Evolutionary conservation across 2,888 invertebrate genomes (phyloP).

Genomic region (Ephialtes manifestator): DNA sequence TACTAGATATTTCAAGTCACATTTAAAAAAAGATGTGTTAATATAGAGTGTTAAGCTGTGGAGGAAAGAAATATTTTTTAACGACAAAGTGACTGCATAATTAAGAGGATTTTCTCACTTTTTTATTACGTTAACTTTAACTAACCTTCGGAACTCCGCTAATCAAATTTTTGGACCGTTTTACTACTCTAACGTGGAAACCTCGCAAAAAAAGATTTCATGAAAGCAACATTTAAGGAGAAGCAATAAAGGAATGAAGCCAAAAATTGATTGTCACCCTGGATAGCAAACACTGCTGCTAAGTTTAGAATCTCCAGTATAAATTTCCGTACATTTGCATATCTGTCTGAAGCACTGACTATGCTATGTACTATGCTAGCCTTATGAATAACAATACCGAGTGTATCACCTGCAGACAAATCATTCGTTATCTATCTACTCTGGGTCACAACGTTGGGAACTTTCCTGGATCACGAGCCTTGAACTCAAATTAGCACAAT

Average conservation of each 20-base stretch:
- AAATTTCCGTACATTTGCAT: slow-evolving; percentile 5
- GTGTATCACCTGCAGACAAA: background rate
- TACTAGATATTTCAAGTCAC: too few relatives aligned
- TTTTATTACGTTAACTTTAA: too few relatives aligned
- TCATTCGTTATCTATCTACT: slow-evolving; percentile 18
- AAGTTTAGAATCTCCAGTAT: background rate
- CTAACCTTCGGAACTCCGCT: background rate
- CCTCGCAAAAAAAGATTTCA: background rate
- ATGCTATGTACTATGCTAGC: background rate
- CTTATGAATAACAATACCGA: slow-evolving; percentile 1
- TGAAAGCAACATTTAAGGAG: background rate
- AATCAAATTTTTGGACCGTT: background rate
- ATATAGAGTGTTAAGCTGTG: too few relatives aligned
- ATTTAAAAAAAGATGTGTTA: too few relatives aligned
- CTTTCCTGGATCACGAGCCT: slow-evolving; percentile 4
- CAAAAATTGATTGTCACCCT: background rate
- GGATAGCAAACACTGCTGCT: background rate
- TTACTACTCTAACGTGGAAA: background rate
- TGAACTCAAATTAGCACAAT: background rate
- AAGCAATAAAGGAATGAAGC: background rate
- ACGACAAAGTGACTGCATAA: too few relatives aligned
- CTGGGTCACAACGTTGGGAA: slow-evolving; percentile 7
- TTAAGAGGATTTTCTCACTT: too few relatives aligned
- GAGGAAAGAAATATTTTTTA: too few relatives aligned
- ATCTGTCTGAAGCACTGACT: slow-evolving; percentile 7